Evolutionary conservation across 2,888 invertebrate genomes (phyloP).

Genomic region (Cryptus viduatorius): DNA sequence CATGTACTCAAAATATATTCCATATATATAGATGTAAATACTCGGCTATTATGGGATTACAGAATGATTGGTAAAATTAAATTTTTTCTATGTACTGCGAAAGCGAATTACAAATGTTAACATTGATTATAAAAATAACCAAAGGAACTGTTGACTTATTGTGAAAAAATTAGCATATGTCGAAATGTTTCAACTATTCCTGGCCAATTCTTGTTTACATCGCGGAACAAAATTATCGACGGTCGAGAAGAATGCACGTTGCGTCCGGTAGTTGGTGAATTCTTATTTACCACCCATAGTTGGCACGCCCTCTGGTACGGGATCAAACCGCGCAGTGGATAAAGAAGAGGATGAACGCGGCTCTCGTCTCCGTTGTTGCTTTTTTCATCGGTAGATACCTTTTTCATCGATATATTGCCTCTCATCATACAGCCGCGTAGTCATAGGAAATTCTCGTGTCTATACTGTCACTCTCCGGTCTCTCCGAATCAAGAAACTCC

Average conservation of each 20-base stretch:
- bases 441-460: conserved; percentile 31
- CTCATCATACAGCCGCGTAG: neutral
- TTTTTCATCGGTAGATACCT: neutral
- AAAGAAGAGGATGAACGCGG: neutral
- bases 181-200: neutral
- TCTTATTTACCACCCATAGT: too few species aligned
- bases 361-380: neutral
- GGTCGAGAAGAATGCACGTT: neutral
- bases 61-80: neutral
- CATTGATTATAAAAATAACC: neutral
- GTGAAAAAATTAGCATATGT: neutral
- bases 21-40: neutral
- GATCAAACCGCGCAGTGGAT: too few species aligned
- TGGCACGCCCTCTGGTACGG: too few species aligned
- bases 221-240: neutral
- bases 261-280: neutral
- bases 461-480: conserved; percentile 54
- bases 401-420: neutral
- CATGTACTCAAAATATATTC: neutral
- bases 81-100: too few species aligned
- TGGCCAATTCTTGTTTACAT: neutral
- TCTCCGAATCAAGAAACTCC: conserved; percentile 74
- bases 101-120: neutral
- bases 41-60: neutral
- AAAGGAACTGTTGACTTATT: neutral